Evolutionary conservation across 2,888 invertebrate genomes (phyloP), one percentile per base, ranked within the genome.

Genomic region (Silvanus unidentatus): DNA sequence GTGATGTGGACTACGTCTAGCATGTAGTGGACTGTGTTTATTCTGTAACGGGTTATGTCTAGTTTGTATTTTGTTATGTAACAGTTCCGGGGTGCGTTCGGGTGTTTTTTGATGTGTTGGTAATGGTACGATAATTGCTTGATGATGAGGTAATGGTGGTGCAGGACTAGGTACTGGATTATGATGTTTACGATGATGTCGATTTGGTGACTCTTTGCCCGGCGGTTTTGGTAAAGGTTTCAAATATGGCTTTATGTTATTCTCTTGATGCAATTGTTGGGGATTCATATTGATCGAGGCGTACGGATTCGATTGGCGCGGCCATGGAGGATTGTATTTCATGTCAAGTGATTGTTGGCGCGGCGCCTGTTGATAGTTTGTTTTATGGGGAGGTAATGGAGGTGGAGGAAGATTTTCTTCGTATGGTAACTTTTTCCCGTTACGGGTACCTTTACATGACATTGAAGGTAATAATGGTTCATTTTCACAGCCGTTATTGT

Each of bases 261-360:
- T 64, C 9, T 55, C 45, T 8, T 57, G 58, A 22, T 22, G 22
- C 22, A 22, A 22, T 8, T 22, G 22, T 44, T 54, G 53, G 11
- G 55, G 49, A 14, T 46, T 49, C 15, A 48, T 36, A 10, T 43
- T 45, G 10, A 53, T 42, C 1, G 55, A 50, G 8, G 62, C 53
- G 47, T 65, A 65, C 6, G 66, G 64, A 54, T 77, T 77, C 45
- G 75, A 77, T 1, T 77, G 76, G 35, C 80, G 72, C 6, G 82
- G 81, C 81, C 81, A 82, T 0, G 81, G 82, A 1, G 82, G 79
- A 2, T 80, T 79, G 43, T 75, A 75, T 54, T 69, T 69, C 60
- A 65, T 63, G 45, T 69, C 68, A 36, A 60, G 66, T 13, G 53
- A 49, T 11, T 39, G 48, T 34, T 53, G 57, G 55, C 54, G 54